These are phyloP conservation scores for Macrocentrus cingulum DNA, from an alignment of 1,140 invertebrate species.

Conservation along the genomic window DNA sequence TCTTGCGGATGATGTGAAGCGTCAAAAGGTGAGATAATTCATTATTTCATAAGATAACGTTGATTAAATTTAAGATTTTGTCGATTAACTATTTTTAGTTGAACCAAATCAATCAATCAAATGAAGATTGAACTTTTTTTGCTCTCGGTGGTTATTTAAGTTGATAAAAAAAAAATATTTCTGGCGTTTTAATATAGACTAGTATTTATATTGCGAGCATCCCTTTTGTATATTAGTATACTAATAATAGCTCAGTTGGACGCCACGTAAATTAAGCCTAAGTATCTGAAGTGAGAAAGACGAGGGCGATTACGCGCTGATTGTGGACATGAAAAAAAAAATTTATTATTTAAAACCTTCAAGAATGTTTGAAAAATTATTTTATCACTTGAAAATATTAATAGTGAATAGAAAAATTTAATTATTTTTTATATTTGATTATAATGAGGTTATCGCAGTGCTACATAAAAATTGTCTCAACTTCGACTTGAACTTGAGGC, in stretches of 20 bases:
- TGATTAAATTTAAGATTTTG: too few species aligned
- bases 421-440: not conserved
- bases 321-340: conserved; percentile 11
- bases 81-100: too few species aligned
- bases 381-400: too few species aligned
- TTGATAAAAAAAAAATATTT: conserved; percentile 4
- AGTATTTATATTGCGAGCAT: conserved; percentile 18
- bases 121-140: too few species aligned
- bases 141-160: too few species aligned
- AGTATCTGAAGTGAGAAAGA: conserved; percentile 32
- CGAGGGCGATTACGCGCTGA: conserved; percentile 19
- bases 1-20: conserved; percentile 46
- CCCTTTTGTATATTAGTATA: conserved; percentile 19
- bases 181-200: conserved; percentile 15
- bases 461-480: conserved; percentile 3
- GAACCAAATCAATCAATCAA: too few species aligned
- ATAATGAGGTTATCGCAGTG: too few species aligned
- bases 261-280: conserved; percentile 29
- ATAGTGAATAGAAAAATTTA: not conserved
- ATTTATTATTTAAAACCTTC: not conserved
- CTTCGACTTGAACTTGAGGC: conserved; percentile 2
- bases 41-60: not conserved
- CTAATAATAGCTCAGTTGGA: conserved; percentile 31
- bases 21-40: conserved; percentile 42
- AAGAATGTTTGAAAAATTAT: too few species aligned